Evolutionary conservation across 1,140 invertebrate genomes (phyloP).

Genomic region (Monochamus saltuarius): DNA sequence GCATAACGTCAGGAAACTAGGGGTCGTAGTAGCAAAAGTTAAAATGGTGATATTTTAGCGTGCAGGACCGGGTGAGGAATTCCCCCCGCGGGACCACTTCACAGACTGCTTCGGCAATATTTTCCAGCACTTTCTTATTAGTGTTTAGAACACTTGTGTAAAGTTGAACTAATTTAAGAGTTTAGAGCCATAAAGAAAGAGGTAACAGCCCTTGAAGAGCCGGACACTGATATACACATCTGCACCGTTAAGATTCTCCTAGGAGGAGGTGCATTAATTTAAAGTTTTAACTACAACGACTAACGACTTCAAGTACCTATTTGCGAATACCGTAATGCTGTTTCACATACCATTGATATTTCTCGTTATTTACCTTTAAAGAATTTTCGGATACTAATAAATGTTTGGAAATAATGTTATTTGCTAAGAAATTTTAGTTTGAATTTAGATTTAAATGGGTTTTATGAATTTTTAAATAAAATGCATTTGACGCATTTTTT

Average conservation of each 20-base stretch:
- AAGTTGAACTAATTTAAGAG: conserved; percentile 51
- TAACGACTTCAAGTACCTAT: not conserved
- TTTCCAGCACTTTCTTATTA: conserved; percentile 49
- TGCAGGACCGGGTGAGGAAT: conserved; percentile 35
- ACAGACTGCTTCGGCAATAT: conserved; percentile 36
- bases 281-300: conserved; percentile 25
- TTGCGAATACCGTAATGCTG: no score
- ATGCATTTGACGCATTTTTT: no score
- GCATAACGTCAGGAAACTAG: not conserved
- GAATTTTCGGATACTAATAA: no score
- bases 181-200: conserved; percentile 47
- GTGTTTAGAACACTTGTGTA: conserved; percentile 49
- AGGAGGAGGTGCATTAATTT: not conserved
- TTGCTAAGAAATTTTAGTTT: no score
- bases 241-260: conserved; percentile 24
- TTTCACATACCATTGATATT: no score
- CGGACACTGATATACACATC: conserved; percentile 44
- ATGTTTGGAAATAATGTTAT: no score
- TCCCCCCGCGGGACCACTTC: conserved; percentile 29
- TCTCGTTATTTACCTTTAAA: no score
- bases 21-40: conserved; percentile 35
- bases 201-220: conserved; percentile 48
- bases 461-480: no score
- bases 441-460: no score
- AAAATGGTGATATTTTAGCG: conserved; percentile 47